phyloP scores from a whole-genome alignment of 1,140 invertebrate genomes.

The Onthophagus taurus region DNA sequence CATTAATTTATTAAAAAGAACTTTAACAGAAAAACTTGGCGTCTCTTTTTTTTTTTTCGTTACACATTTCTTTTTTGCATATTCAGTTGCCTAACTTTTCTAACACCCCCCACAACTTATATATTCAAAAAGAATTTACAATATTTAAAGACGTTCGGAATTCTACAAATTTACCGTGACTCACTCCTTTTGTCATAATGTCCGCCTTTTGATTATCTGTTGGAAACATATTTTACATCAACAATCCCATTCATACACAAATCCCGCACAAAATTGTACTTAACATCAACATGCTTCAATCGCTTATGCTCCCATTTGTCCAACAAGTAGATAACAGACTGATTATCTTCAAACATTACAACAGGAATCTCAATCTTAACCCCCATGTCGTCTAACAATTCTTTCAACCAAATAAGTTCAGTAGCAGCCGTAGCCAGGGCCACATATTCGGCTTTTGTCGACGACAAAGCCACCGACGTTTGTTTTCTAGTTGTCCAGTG shows the following conservation, averaged over 20 bases:
- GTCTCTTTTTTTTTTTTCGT: too few species aligned
- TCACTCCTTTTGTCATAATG: conserved; percentile 12
- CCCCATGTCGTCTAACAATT: conserved; percentile 22
- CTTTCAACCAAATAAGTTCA: conserved; percentile 21
- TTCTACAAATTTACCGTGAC: conserved; percentile 9
- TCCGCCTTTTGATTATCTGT: neutral
- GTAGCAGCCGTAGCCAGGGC: conserved; percentile 16
- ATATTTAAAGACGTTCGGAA: conserved; percentile 1
- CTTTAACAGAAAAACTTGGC: too few species aligned
- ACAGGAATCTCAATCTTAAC: conserved; percentile 4
- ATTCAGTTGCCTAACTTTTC: too few species aligned
- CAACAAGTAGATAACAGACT: conserved; percentile 28
- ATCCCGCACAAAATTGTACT: conserved; percentile 19
- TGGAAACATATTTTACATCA: neutral
- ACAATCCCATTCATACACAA: neutral
- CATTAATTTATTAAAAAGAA: too few species aligned
- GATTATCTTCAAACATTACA: conserved; percentile 24
- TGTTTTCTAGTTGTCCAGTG: conserved; percentile 11
- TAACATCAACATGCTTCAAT: conserved; percentile 25
- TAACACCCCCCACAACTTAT: too few species aligned
- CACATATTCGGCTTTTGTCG: conserved; percentile 43
- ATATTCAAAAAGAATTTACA: too few species aligned
- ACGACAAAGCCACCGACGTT: conserved; percentile 7
- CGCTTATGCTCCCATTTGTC: conserved; percentile 26
- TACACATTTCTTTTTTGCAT: too few species aligned